These are phyloP conservation scores for Clarias magur DNA, from an alignment of 2,113 vertebrate genomes.

Conservation along the genomic window DNA sequence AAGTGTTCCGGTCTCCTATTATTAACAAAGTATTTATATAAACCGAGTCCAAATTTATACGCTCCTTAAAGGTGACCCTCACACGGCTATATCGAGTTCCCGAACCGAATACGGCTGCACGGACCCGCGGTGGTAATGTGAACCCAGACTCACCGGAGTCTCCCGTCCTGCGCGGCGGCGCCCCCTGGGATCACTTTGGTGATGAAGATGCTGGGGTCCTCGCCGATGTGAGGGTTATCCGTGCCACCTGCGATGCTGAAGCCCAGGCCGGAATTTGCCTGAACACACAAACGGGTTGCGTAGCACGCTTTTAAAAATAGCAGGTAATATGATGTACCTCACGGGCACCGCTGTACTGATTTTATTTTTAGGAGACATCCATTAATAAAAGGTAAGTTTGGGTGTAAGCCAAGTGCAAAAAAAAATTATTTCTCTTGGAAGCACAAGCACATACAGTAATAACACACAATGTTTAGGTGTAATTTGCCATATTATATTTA, in stretches of 20 bases:
- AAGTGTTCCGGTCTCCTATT: no score
- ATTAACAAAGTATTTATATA: no score
- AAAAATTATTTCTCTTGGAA: background rate
- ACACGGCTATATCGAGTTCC: no score
- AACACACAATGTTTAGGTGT: background rate
- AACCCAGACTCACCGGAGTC: constrained; percentile 80
- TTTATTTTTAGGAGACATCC: no score
- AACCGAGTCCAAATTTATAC: no score
- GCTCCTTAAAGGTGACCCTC: no score
- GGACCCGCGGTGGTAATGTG: background rate
- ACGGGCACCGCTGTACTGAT: no score
- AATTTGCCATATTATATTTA: background rate
- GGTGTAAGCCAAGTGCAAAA: background rate
- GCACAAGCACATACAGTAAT: background rate
- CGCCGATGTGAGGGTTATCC: constrained; percentile 96
- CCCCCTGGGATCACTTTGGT: constrained; percentile 96
- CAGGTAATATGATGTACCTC: background rate
- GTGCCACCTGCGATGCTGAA: constrained; percentile 97
- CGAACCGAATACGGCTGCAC: background rate
- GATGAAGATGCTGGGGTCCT: constrained; percentile 97
- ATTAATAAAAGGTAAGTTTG: background rate
- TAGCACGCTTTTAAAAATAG: background rate
- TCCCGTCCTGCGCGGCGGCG: constrained; percentile 92
- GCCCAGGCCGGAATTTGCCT: constrained; percentile 98
- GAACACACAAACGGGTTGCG: constrained; percentile 2